These are phyloP conservation scores for Eulithis testata DNA, from an alignment of 2,888 invertebrate species.

Conservation along the genomic window DNA sequence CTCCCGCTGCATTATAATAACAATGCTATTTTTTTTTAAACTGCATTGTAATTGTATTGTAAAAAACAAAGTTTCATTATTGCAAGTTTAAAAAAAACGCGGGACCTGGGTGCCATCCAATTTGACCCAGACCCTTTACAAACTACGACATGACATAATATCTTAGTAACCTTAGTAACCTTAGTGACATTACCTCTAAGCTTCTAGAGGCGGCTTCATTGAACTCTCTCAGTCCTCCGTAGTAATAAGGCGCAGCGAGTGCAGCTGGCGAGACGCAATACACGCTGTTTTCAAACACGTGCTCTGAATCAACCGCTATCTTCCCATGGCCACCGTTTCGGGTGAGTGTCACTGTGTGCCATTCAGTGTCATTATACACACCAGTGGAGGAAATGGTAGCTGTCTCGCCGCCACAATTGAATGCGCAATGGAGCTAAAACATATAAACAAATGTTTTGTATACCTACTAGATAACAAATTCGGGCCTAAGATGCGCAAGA, in stretches of 20 bases:
- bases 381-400: conserved; percentile 83
- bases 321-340: conserved; percentile 86
- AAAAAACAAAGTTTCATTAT: too few relatives aligned
- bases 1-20: too few relatives aligned
- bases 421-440: conserved; percentile 86
- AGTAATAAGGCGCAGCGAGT: conserved; percentile 89
- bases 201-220: conserved; percentile 63
- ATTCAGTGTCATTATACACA: conserved; percentile 89
- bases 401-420: conserved; percentile 88
- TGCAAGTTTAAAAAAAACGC: too few relatives aligned
- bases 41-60: too few relatives aligned
- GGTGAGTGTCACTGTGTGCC: conserved; percentile 91
- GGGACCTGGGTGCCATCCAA: too few relatives aligned
- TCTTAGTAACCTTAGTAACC: too few relatives aligned
- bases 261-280: conserved; percentile 77
- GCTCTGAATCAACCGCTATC: conserved; percentile 87
- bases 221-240: conserved; percentile 89
- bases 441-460: neutral
- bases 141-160: too few relatives aligned
- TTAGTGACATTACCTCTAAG: conserved; percentile 50
- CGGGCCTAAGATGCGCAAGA: too few relatives aligned
- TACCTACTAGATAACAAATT: too few relatives aligned
- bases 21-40: too few relatives aligned
- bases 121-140: too few relatives aligned
- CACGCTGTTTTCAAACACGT: conserved; percentile 81